Base-by-base conservation (phyloP, 2,888 invertebrate species). In the Toxonevra muliebris region DNA sequence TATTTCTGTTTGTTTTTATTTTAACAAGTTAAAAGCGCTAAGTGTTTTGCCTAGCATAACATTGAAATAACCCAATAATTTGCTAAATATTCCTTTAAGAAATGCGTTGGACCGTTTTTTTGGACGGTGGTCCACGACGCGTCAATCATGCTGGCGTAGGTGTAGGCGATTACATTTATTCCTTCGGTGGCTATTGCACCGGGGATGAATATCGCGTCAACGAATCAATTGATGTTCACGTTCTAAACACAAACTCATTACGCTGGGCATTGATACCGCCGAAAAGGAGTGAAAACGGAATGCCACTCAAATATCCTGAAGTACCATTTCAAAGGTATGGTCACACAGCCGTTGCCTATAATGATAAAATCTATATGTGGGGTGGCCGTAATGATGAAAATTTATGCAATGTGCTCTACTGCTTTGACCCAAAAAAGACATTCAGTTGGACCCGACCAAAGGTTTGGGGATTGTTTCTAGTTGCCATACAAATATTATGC, bases 101-200 rank as follows among this genome's bases (percentile, higher is more conserved):
- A 54, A 93, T 94, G 93, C 88, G 88, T 84, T 97, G 96, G 97
- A 93, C 93, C 62, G 90, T 92, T 43, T 91, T 91, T 80, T 87
- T 96, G 71, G 94, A 94, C 81, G 96, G 95, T 42, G 96, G 96
- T n/a, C 97, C 96, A 15, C 89, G 92, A 77, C 88, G 96, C 70
- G 96, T 96, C 13, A 96, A 96, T 84, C 96, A 96, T 88, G 95
- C 96, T n/a, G 95, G 94, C 7, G 94, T 93, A 30, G 88, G 90
- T 67, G 90, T 95, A 52, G 91, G 90, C 20, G 90, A 92, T 75
- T 90, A 88, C 79, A 93, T 97, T 73, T 96, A 91, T 84, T 93
- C 94, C 0, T 96, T 97, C 83, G 96, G 97, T 50, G 97, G 97
- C 40, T 97, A 95, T 82, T 95, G 94, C 81, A 93, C 94, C 4